These are phyloP conservation scores for Thomomys bottae DNA, from an alignment of 2,113 vertebrate species.

Conservation along the genomic window DNA sequence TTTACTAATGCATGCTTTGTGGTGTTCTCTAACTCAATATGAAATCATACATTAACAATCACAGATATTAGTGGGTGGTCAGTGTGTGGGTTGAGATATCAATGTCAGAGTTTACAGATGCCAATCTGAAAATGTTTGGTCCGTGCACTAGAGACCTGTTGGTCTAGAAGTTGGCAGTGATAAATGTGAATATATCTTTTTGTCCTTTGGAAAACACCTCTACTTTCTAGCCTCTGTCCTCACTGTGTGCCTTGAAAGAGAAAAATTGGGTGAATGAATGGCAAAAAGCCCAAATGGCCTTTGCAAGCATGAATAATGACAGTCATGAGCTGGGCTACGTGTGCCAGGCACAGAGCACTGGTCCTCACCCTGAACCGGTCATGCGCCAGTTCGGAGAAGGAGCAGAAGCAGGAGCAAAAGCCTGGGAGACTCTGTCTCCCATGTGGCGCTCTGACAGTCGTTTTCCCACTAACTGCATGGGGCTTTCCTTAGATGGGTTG, in stretches of 20 bases:
- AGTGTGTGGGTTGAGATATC: neutral
- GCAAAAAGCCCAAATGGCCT: neutral
- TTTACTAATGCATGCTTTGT: neutral
- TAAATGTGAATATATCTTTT: neutral
- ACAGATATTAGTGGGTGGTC: neutral
- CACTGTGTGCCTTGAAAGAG: neutral
- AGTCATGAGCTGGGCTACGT: accelerated
- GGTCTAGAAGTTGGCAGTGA: accelerated
- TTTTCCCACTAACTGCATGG: accelerated
- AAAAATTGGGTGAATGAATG: neutral
- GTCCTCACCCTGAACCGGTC: neutral
- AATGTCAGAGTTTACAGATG: neutral
- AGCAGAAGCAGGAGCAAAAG: neutral
- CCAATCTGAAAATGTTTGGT: neutral
- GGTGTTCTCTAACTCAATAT: neutral
- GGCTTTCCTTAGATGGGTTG: neutral
- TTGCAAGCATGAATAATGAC: accelerated
- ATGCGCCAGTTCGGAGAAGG: accelerated
- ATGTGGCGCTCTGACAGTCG: accelerated
- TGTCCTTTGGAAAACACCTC: neutral
- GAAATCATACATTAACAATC: neutral
- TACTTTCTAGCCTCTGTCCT: neutral
- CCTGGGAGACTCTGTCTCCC: neutral
- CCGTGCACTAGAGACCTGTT: accelerated
- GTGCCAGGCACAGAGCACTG: neutral